Base-by-base conservation (phyloP, 2,797 vertebrate species). In the Pachyuromys duprasi region DNA sequence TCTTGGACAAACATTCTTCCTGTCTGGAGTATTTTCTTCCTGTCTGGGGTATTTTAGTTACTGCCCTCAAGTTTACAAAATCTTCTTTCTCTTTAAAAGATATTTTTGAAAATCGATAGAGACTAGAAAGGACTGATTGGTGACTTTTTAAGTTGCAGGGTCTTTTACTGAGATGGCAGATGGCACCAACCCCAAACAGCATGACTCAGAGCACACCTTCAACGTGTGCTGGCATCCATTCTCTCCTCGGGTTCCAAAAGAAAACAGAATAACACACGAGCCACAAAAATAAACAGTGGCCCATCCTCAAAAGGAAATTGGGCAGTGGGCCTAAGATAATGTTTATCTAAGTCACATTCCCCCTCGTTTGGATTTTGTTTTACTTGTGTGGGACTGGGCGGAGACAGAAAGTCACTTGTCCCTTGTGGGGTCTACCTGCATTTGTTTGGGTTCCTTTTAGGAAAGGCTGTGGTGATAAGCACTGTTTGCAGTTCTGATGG, bases 21-120 rank as follows among this genome's bases (percentile, higher is more conserved):
- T 97, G 97, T 97, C 97, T 97, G 86, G 91, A 90, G 83, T 95
- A 97, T 97, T 97, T 97, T 97, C 96, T 98, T 97, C 97, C 97
- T 97, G 97, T 97, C 97, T 97, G 15, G 91, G 31, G 93, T 97
- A 97, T 97, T 98, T 97, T 96, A 62, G 94, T 96, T 96, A 93
- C 90, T 95, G 92, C 92, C 72, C 76, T 96, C 13, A 87, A 96
- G 72, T 97, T 97, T 96, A 36, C 79, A 93, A 95, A 97, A 91
- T 69, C 78, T 97, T 95, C 26, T 93, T 89, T 94, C 74, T 79
- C 90, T 95, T 36, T 86, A 93, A 70, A 95, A 96, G 82, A 93
- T 97, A 94, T 92, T 96, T 96, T 96, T 97, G 80, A 96, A 97
- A 97, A 96, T 96, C 94, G 93, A 39, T 97, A 97, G 93, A 96